Conservation (phyloP, 2,113 vertebrate species). For the Carlito syrichta region DNA sequence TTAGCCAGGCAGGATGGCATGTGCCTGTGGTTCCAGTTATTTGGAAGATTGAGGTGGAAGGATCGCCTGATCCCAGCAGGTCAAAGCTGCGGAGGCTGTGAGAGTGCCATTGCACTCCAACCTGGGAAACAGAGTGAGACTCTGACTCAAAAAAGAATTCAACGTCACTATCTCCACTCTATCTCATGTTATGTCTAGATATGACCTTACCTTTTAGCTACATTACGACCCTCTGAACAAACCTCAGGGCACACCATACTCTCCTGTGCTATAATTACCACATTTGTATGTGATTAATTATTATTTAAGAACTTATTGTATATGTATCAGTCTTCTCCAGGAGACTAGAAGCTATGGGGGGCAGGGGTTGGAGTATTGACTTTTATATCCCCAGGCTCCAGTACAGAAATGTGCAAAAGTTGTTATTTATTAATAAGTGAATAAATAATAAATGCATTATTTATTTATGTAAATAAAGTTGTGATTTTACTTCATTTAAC, state of each 20-base stretch:
- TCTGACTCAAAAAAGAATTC: too few species aligned
- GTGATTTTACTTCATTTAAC: not conserved
- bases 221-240: fast-evolving
- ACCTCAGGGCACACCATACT: not conserved
- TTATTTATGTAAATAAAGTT: not conserved
- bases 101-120: too few species aligned
- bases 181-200: too few species aligned
- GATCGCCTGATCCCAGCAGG: too few species aligned
- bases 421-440: not conserved
- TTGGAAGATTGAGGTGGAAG: too few species aligned
- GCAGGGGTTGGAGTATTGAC: not conserved
- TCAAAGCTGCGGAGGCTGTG: too few species aligned
- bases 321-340: not conserved
- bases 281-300: not conserved
- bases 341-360: not conserved
- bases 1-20: too few species aligned
- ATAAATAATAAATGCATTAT: not conserved
- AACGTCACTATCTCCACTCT: not conserved
- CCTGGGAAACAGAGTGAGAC: too few species aligned
- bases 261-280: not conserved
- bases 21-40: too few species aligned
- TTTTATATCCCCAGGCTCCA: not conserved
- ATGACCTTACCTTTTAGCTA: not conserved
- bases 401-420: not conserved
- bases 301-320: not conserved